Evolutionary conservation across 2,888 invertebrate genomes (phyloP).

Genomic region (Eledone cirrhosa): DNA sequence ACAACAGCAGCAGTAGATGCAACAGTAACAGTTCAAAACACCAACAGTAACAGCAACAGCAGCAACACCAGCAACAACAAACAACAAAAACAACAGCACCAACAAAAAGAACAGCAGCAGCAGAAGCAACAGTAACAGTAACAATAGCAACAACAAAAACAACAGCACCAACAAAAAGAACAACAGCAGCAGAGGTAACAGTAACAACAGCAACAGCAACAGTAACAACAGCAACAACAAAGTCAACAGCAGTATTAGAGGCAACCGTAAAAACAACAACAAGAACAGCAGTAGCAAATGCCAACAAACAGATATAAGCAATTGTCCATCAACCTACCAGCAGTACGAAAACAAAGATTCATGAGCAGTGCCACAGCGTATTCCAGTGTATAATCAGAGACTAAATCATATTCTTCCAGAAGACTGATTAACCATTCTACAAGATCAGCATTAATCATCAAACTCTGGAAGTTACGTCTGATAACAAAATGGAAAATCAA

Average conservation of each 20-base stretch:
- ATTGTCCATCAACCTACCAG: constrained; percentile 62
- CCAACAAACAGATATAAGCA: background rate
- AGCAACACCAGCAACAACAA: background rate
- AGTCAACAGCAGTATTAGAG: too few relatives aligned
- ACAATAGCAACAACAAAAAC: background rate
- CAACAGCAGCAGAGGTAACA: too few relatives aligned
- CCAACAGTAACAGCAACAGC: too few relatives aligned
- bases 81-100: too few relatives aligned
- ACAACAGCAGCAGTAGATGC: background rate
- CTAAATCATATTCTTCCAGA: constrained; percentile 68
- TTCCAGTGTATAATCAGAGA: constrained; percentile 73
- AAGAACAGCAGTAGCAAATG: background rate
- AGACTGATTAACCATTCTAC: constrained; percentile 74
- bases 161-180: background rate
- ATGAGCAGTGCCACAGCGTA: constrained; percentile 76
- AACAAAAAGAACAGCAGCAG: too few relatives aligned
- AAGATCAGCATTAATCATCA: constrained; percentile 74
- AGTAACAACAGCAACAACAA: background rate
- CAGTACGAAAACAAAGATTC: constrained; percentile 75
- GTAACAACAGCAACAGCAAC: too few relatives aligned
- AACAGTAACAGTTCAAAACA: too few relatives aligned
- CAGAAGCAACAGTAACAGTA: background rate
- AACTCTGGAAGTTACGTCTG: constrained; percentile 71
- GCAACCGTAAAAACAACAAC: too few relatives aligned
- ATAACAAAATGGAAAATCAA: constrained; percentile 29